These are phyloP conservation scores for Australoheros facetus DNA, from an alignment of 2,797 vertebrate genomes.

Conservation along the genomic window DNA sequence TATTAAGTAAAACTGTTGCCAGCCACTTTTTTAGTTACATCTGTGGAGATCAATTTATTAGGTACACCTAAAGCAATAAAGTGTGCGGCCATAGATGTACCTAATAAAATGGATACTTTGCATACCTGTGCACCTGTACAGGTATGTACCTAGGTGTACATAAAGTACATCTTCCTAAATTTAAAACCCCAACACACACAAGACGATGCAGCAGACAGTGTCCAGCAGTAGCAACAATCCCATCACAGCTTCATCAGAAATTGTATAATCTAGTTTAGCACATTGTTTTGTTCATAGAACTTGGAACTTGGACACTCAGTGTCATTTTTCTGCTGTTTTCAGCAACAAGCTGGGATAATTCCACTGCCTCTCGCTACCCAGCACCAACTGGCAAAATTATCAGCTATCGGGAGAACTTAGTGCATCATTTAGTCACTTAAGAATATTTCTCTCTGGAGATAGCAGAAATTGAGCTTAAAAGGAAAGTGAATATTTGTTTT, in stretches of 20 bases:
- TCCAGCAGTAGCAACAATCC: not conserved
- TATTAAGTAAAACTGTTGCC: not conserved
- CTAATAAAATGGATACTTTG: not conserved
- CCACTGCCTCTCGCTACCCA: not conserved
- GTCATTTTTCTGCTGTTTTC: not conserved
- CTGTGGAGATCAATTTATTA: not conserved
- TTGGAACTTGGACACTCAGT: not conserved
- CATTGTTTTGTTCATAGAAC: not conserved
- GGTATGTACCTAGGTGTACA: not conserved
- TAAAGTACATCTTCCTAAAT: not conserved
- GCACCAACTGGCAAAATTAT: not conserved
- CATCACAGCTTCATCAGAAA: not conserved
- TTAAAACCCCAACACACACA: not conserved
- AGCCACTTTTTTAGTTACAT: not conserved
- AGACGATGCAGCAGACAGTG: not conserved
- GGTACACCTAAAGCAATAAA: not conserved
- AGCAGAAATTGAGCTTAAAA: not conserved
- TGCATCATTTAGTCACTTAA: conserved; percentile 2
- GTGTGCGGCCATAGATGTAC: not conserved
- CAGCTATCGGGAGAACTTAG: not conserved
- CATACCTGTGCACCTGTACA: not conserved
- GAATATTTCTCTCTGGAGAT: not conserved
- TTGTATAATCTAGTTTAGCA: not conserved
- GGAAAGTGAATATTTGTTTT: not conserved
- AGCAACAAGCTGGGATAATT: not conserved